A percentile compares a stretch with the other conserved stretches of the same genome.
phyloP scores from a whole-genome alignment of 2,113 vertebrate species.

The Raja brachyura region DNA sequence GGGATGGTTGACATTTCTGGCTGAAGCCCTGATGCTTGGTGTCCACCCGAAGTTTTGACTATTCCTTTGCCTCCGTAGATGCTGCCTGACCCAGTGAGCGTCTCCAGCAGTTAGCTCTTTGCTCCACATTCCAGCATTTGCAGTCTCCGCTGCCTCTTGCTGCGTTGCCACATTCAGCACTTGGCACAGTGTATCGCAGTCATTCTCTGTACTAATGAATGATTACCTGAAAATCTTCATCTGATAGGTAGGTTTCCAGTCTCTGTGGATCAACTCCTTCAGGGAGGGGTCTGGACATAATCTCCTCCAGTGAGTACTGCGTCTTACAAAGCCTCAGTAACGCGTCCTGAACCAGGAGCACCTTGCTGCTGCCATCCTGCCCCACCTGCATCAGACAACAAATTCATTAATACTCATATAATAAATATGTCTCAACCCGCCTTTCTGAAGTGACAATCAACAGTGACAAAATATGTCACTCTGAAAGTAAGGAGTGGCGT shows the following conservation, averaged over 20 bases:
- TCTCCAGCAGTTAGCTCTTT: no score
- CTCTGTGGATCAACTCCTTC: constrained; percentile 57
- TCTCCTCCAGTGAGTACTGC: constrained; percentile 56
- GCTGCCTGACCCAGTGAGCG: no score
- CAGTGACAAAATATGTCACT: no score
- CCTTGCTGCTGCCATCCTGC: constrained; percentile 47
- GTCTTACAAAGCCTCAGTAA: constrained; percentile 56
- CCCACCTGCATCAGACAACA: neutral
- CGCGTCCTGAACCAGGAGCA: constrained; percentile 65
- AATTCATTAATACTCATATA: neutral
- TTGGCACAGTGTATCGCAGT: no score
- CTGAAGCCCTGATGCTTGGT: no score
- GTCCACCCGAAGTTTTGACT: no score
- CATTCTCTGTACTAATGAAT: neutral
- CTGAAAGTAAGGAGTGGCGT: no score
- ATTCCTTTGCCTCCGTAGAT: no score
- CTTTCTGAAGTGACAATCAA: neutral
- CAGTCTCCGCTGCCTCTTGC: no score
- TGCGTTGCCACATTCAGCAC: neutral
- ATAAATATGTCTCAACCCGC: neutral
- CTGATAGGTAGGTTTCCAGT: constrained; percentile 59
- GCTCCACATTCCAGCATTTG: no score
- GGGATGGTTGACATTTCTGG: no score
- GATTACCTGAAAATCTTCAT: constrained; percentile 61
- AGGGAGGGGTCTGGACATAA: constrained; percentile 54